Conservation (phyloP, 2,797 vertebrate species). For the Pachyuromys duprasi region DNA sequence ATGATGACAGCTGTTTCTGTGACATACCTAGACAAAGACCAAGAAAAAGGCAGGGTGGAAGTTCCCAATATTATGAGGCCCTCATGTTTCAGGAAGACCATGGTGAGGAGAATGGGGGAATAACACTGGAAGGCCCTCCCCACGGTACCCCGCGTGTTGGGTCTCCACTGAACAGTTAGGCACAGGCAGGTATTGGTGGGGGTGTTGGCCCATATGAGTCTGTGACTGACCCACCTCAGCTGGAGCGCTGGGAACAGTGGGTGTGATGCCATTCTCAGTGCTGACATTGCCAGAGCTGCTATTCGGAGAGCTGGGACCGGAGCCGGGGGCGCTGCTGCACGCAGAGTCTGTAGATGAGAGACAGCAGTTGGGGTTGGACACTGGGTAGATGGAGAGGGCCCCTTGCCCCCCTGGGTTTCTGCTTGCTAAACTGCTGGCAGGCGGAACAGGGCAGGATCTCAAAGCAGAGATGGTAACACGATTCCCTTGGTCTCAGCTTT, state of each 20-base stretch:
- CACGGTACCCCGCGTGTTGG: background rate
- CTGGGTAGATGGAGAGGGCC: background rate
- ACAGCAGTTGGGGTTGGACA: background rate
- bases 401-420: background rate
- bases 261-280: conserved; percentile 93
- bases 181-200: accelerated
- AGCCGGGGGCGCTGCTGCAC: conserved; percentile 98
- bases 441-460: accelerated
- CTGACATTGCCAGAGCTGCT: conserved; percentile 98
- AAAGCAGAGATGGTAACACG: background rate
- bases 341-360: conserved; percentile 90
- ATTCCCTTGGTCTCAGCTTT: accelerated
- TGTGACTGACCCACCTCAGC: conserved; percentile 89
- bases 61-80: no score
- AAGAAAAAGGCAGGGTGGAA: background rate
- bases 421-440: accelerated
- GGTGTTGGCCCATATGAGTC: no score
- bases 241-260: conserved; percentile 90
- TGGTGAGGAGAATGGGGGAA: background rate
- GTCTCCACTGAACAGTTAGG: no score
- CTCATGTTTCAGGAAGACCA: background rate
- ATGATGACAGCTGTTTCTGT: background rate
- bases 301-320: conserved; percentile 98
- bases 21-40: background rate
- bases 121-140: background rate